These are phyloP conservation scores for Glyptemys insculpta DNA, from an alignment of 2,797 vertebrate genomes.

Conservation along the genomic window DNA sequence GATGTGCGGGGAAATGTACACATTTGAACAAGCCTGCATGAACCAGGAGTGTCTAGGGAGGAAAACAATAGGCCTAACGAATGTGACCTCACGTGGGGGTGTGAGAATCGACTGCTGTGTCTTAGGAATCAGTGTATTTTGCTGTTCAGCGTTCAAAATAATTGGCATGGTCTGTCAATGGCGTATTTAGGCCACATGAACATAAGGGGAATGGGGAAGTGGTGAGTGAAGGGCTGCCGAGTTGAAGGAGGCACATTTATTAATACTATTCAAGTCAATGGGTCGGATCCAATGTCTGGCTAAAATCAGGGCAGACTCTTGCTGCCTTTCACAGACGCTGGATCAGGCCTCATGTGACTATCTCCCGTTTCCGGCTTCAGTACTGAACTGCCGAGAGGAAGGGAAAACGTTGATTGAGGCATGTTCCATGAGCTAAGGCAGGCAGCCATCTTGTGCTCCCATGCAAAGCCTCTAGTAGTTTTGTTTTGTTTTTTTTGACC, in stretches of 20 bases:
- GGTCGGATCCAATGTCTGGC: background rate
- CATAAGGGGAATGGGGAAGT: background rate
- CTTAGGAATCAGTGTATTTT: rapidly evolving
- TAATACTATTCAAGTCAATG: background rate
- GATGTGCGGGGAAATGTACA: rapidly evolving
- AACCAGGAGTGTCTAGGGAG: background rate
- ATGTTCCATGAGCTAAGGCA: slow-evolving; percentile 3
- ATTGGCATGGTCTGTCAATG: rapidly evolving
- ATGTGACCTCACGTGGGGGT: rapidly evolving
- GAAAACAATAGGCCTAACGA: background rate
- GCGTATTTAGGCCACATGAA: background rate
- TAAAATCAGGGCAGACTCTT: background rate
- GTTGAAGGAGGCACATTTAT: background rate
- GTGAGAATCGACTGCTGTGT: background rate
- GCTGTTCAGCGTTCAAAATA: rapidly evolving
- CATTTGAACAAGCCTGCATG: background rate
- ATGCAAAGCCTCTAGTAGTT: slow-evolving; percentile 17
- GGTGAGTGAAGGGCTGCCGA: rapidly evolving
- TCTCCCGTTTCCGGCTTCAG: background rate
- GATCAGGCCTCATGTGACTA: background rate
- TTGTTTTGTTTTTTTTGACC: background rate
- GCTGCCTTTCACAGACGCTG: rapidly evolving
- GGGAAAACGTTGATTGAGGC: background rate
- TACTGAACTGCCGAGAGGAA: background rate
- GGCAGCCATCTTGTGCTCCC: background rate